Conservation (phyloP, 2,113 vertebrate species). For the Melanostigma gelatinosum region DNA sequence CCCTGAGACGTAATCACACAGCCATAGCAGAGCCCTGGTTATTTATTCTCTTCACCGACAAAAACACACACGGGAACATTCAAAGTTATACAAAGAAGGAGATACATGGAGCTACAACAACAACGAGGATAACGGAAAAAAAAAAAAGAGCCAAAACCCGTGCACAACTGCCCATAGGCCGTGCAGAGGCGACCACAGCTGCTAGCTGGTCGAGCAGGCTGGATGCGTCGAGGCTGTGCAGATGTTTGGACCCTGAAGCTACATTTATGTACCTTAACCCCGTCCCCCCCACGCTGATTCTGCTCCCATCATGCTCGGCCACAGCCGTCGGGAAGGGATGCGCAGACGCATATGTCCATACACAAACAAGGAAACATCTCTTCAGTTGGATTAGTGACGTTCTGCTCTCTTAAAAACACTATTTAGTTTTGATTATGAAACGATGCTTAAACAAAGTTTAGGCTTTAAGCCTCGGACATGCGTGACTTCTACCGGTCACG, state of each 20-base stretch:
- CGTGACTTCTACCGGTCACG: too few relatives aligned
- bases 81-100: conserved; percentile 41
- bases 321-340: conserved; percentile 23
- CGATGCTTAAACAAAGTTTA: background rate
- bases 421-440: background rate
- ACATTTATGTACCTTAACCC: conserved; percentile 46
- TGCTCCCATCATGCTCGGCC: conserved; percentile 18
- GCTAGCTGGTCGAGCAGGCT: conserved; percentile 50
- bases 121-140: conserved; percentile 3
- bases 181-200: conserved; percentile 53
- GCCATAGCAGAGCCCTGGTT: conserved; percentile 44
- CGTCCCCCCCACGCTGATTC: background rate
- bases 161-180: conserved; percentile 46
- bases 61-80: conserved; percentile 23
- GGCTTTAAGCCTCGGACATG: background rate
- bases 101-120: conserved; percentile 29
- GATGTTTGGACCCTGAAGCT: conserved; percentile 65
- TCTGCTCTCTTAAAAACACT: background rate
- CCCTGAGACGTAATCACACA: conserved; percentile 60
- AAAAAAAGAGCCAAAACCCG: background rate
- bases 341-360: conserved; percentile 7
- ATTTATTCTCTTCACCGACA: conserved; percentile 58
- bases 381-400: background rate
- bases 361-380: background rate
- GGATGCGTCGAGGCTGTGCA: conserved; percentile 59